phyloP scores from a whole-genome alignment of 2,113 vertebrate genomes.

The Clupea harengus region DNA sequence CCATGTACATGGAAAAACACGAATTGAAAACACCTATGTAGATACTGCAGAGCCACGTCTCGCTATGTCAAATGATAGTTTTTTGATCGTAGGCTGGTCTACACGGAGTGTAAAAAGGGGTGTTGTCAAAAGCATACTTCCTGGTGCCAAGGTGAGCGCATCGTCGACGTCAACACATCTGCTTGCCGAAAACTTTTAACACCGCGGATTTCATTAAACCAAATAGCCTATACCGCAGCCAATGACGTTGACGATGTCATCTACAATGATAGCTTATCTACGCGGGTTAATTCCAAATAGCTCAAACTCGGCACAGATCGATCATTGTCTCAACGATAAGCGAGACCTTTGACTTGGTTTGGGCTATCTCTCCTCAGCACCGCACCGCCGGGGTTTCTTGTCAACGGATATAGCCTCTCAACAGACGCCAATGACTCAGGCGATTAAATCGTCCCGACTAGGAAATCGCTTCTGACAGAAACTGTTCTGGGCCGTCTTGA shows the following conservation, averaged over 20 bases:
- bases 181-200: neutral
- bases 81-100: neutral
- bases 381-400: neutral
- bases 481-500: neutral
- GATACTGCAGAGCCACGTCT: neutral
- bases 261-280: no score
- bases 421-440: neutral
- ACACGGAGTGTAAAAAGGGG: slow-evolving; percentile 21
- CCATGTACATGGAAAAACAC: neutral
- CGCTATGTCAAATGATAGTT: neutral
- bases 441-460: neutral
- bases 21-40: neutral
- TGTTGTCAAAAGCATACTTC: slow-evolving; percentile 51
- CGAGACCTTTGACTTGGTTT: neutral
- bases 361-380: slow-evolving; percentile 1
- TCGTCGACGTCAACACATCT: slow-evolving; percentile 38
- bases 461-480: slow-evolving; percentile 1
- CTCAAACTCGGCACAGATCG: neutral
- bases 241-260: neutral
- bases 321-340: neutral
- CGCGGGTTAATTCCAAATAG: neutral
- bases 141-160: slow-evolving; percentile 50
- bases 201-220: neutral
- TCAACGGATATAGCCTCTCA: neutral
- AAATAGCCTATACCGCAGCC: neutral